phyloP scores from a whole-genome alignment of 2,888 invertebrate genomes.

The Lasioglossum marginatum region DNA sequence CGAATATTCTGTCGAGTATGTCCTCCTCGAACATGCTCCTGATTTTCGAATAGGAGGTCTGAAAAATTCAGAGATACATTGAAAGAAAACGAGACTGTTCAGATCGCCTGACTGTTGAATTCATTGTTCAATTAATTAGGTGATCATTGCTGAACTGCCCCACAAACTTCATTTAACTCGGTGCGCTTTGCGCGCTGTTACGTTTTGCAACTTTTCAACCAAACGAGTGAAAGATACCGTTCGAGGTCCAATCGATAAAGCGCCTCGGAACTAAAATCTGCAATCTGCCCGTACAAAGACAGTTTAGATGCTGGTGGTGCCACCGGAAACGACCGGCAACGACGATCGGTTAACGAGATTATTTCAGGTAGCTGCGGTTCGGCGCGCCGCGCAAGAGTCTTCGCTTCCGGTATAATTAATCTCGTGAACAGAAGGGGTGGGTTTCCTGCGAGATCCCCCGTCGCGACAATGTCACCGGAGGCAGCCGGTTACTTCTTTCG shows the following conservation, averaged over 20 bases:
- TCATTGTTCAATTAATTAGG: background rate
- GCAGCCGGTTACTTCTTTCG: constrained; percentile 58
- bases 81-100: background rate
- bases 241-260: background rate
- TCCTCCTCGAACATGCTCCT: background rate
- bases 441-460: constrained; percentile 53
- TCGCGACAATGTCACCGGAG: constrained; percentile 61
- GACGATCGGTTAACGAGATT: constrained; percentile 18
- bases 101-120: background rate
- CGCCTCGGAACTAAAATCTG: background rate
- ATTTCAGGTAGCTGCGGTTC: constrained; percentile 5
- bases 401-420: constrained; percentile 77
- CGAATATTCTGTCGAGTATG: background rate
- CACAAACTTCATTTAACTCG: too few relatives aligned
- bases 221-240: too few relatives aligned
- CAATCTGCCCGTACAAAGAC: background rate
- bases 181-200: too few relatives aligned
- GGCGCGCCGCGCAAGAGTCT: constrained; percentile 44
- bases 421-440: constrained; percentile 65
- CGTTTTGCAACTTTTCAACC: background rate
- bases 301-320: background rate
- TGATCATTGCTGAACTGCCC: too few relatives aligned
- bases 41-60: background rate
- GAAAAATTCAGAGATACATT: background rate
- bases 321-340: background rate